A percentile compares a stretch with the other conserved stretches of the same genome.
These are phyloP conservation scores for Numenius arquata DNA, from an alignment of 2,113 vertebrate species.

Conservation along the genomic window DNA sequence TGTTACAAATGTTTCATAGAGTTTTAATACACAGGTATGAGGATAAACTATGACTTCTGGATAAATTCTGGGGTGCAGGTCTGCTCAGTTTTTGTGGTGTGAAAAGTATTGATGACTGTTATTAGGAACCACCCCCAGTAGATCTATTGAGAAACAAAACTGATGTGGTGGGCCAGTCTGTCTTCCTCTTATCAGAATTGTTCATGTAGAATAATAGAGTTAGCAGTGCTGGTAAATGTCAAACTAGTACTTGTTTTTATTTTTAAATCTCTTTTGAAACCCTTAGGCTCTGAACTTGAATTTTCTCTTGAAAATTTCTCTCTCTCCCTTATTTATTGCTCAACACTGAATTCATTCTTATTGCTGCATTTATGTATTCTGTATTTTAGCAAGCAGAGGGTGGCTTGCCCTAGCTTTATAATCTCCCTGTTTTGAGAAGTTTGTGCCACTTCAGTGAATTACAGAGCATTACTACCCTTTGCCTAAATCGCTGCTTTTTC, in stretches of 20 bases:
- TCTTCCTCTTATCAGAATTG: not conserved
- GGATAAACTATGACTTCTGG: not conserved
- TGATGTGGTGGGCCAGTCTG: not conserved
- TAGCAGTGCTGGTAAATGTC: constrained; percentile 39
- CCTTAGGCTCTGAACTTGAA: not conserved
- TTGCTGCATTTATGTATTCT: not conserved
- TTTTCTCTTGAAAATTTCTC: not conserved
- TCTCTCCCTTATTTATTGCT: not conserved
- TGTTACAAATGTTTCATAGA: not conserved
- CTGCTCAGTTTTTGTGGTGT: not conserved
- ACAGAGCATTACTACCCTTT: not conserved
- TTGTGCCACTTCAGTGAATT: not conserved
- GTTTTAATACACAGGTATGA: not conserved
- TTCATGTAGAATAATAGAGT: constrained; percentile 11
- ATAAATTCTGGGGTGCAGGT: not conserved
- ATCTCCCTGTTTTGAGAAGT: not conserved
- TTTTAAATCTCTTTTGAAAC: not conserved
- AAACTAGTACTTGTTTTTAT: not conserved
- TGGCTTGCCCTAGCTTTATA: not conserved
- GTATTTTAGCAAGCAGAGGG: not conserved
- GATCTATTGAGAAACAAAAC: not conserved
- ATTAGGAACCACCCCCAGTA: not conserved
- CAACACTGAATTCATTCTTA: not conserved
- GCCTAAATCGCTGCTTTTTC: not conserved
- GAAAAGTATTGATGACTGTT: not conserved